Evolutionary conservation across 2,113 vertebrate genomes (phyloP).

Genomic region (Naja naja): DNA sequence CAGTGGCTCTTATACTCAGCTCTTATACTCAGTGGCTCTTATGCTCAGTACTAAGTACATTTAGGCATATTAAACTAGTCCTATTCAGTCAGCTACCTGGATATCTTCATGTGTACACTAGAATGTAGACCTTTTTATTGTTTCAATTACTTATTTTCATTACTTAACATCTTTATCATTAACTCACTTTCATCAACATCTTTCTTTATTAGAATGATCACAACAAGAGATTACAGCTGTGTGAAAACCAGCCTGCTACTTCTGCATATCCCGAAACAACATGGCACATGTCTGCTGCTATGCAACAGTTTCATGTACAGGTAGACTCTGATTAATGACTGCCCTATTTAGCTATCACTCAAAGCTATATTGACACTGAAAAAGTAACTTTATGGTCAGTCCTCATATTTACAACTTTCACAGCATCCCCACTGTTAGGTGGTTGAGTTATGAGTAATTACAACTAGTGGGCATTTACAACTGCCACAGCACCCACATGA

Average conservation of each 20-base stretch:
- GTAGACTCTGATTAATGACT: neutral
- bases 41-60: neutral
- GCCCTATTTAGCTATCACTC: neutral
- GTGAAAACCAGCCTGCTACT: neutral
- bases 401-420: neutral
- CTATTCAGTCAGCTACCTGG: neutral
- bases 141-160: neutral
- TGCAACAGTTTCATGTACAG: neutral
- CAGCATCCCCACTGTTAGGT: neutral
- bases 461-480: neutral
- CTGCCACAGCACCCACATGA: neutral
- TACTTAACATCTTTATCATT: neutral
- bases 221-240: neutral
- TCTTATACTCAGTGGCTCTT: neutral
- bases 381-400: neutral
- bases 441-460: neutral
- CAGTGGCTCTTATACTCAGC: neutral
- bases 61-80: neutral
- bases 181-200: neutral
- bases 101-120: neutral
- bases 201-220: neutral
- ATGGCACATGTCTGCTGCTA: neutral
- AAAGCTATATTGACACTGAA: neutral
- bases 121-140: neutral
- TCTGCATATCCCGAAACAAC: neutral